Percentiles rank a stretch among this genome's conserved stretches.
Conservation (phyloP, 1,140 invertebrate species). For the Leptoteleia sp. region DNA sequence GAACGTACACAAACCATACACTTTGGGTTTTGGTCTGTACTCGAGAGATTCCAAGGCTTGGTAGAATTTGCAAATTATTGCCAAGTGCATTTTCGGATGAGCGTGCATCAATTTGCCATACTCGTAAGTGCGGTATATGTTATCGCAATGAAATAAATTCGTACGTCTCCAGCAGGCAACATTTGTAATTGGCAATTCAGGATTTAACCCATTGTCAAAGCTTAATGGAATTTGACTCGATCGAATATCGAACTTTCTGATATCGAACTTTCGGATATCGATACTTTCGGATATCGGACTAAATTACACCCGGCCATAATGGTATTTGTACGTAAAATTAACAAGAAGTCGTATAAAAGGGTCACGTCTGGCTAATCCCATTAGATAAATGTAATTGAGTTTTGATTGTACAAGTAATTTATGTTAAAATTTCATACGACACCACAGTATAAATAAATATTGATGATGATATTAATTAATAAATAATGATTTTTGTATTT, state of each 20-base stretch:
- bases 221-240: conserved; percentile 11
- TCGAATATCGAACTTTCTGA: conserved; percentile 3
- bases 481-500: too few relatives aligned
- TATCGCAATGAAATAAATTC: conserved; percentile 20
- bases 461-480: too few relatives aligned
- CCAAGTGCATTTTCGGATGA: conserved; percentile 49
- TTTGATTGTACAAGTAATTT: background rate
- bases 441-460: too few relatives aligned
- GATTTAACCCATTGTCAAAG: conserved; percentile 15
- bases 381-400: background rate
- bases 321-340: conserved; percentile 4
- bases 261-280: too few relatives aligned
- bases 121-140: conserved; percentile 7
- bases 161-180: conserved; percentile 2
- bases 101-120: conserved; percentile 28
- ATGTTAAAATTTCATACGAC: too few relatives aligned
- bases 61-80: conserved; percentile 53
- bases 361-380: too few relatives aligned
- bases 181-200: conserved; percentile 22
- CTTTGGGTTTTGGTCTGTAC: conserved; percentile 52
- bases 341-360: conserved; percentile 1
- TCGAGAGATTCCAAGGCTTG: conserved; percentile 63
- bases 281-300: too few relatives aligned
- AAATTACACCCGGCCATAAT: background rate
- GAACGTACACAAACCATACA: conserved; percentile 64